A percentile compares a stretch with the other conserved stretches of the same genome.
These are phyloP conservation scores for Cynopterus brachyotis DNA, from an alignment of 2,113 vertebrate species.

Conservation along the genomic window DNA sequence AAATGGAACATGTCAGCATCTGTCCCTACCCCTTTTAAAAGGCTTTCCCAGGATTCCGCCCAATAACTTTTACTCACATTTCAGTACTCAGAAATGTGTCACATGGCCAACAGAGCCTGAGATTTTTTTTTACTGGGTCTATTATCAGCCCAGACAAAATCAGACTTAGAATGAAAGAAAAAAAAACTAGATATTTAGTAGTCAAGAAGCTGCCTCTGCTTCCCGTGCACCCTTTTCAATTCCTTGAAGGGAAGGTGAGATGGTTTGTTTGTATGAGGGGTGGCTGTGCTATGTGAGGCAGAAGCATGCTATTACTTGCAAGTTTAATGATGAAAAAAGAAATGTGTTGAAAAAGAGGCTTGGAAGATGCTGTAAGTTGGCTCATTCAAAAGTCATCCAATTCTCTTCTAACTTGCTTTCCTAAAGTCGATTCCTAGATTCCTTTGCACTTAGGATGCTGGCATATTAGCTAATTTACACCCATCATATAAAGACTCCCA, in stretches of 20 bases:
- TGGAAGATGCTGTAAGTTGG: background rate
- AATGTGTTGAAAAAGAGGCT: background rate
- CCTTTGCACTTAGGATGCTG: background rate
- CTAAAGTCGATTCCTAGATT: background rate
- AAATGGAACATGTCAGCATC: background rate
- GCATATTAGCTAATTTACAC: background rate
- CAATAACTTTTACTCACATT: background rate
- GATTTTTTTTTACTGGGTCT: background rate
- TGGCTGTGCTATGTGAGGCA: background rate
- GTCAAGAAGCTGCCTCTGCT: background rate
- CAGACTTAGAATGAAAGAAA: background rate
- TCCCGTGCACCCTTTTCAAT: background rate
- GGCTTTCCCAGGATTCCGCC: background rate
- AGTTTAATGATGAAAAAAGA: background rate
- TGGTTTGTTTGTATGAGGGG: background rate
- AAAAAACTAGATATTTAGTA: background rate
- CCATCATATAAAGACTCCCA: background rate
- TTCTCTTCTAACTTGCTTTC: background rate
- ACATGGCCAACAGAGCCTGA: background rate
- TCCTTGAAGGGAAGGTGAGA: background rate
- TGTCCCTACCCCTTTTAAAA: background rate
- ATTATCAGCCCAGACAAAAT: background rate
- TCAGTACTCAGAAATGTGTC: background rate
- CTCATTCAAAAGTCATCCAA: background rate
- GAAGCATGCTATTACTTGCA: background rate